Evolutionary conservation across 2,113 vertebrate genomes (phyloP), one percentile per base, ranked within the genome.

Genomic region (Paratilapia polleni): DNA sequence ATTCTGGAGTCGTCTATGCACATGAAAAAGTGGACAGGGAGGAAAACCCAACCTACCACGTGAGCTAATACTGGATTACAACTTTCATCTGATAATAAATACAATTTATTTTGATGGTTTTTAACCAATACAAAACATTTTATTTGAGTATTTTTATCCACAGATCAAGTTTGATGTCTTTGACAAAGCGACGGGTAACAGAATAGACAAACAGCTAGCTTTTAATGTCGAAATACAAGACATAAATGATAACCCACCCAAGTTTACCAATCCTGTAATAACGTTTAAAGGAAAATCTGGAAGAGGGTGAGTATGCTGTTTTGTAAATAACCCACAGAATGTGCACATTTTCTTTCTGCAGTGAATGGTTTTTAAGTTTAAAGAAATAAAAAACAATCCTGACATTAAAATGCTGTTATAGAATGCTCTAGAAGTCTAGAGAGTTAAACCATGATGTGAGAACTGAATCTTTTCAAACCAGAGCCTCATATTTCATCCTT

Each of bases 171-270:
- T 97, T 68, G 90, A 97, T 74, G 83, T 95, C 11, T 19, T 43
- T 2, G 3, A 93, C 47, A 85, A 2, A 49, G 1, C 0, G 0
- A 94, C 89, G 0, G 41, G 10, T 0, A 0, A 3, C 1, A 1
- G 0, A 1, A 8, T 96, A 22, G 97, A 97, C 85, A 85, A 0
- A 5, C 92, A 96, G 14, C 91, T 98, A 2, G 80, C 95, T 47
- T 96, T 98, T 94, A 94, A 92, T 12, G 83, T 98, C 4, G 91
- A 90, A 4, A 60, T 98, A 81, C 76, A 77, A 5, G 97, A 98
- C 62, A 82, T 95, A 70, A 98, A 98, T 78, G 97, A 97, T 85
- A 97, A 97, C 0, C 5, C 90, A 1, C 97, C 97, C 0, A 7
- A 0, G 11, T 97, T 97, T 86, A 3, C 0, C 0, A 0, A 1